Evolutionary conservation across 2,113 vertebrate genomes (phyloP).

Genomic region (Dipodomys spectabilis): DNA sequence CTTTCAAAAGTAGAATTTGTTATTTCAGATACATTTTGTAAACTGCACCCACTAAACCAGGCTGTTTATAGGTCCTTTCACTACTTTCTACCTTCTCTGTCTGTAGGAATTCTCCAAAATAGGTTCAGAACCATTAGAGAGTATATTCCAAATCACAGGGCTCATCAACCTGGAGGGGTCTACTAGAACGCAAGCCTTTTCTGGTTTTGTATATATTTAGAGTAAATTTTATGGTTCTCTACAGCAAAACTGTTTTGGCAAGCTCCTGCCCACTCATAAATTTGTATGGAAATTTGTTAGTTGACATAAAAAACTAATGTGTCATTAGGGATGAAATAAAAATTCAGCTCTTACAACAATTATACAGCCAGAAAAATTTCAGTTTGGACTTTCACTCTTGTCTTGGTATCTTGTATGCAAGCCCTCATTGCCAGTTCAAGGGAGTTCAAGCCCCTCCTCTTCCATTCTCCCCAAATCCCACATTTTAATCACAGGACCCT

Average conservation of each 20-base stretch:
- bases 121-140: not conserved
- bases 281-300: not conserved
- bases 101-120: slow-evolving; percentile 24
- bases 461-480: not conserved
- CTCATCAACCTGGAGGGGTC: not conserved
- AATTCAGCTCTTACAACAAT: not conserved
- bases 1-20: slow-evolving; percentile 17
- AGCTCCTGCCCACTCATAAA: not conserved
- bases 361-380: not conserved
- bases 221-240: not conserved
- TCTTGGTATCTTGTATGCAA: not conserved
- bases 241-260: not conserved
- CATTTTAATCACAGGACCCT: not conserved
- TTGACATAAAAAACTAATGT: not conserved
- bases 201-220: not conserved
- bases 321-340: not conserved
- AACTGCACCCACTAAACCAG: not conserved
- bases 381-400: not conserved
- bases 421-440: not conserved
- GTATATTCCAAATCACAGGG: not conserved
- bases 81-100: not conserved
- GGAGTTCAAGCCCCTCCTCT: not conserved
- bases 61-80: not conserved
- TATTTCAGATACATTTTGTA: not conserved
- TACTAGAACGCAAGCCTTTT: not conserved